These are phyloP conservation scores for Calonectris borealis DNA, from an alignment of 2,113 vertebrate genomes.

Conservation along the genomic window DNA sequence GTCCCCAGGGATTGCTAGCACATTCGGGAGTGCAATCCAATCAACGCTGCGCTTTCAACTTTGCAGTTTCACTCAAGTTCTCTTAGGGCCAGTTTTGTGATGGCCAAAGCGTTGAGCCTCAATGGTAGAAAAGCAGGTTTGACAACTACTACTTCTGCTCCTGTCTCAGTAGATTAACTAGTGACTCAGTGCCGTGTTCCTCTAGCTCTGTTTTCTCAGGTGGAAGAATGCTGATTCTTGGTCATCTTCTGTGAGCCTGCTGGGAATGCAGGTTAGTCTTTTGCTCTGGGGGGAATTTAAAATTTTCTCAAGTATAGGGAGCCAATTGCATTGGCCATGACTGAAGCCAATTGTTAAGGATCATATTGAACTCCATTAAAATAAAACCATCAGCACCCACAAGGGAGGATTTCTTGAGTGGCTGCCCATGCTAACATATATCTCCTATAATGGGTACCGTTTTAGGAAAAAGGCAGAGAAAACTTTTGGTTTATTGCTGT, in stretches of 20 bases:
- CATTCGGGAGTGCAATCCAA: background rate
- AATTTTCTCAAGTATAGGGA: background rate
- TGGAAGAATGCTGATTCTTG: background rate
- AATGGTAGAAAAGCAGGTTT: background rate
- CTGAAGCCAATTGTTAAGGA: background rate
- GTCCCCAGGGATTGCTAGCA: background rate
- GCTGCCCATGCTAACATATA: background rate
- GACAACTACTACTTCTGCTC: background rate
- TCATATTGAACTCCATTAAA: background rate
- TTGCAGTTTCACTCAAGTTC: background rate
- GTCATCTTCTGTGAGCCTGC: background rate
- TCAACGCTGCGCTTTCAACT: background rate
- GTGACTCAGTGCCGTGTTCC: background rate
- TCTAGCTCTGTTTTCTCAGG: background rate
- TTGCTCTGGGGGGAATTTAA: background rate
- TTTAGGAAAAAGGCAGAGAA: background rate
- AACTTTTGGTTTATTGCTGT: background rate
- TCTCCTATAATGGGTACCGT: accelerated
- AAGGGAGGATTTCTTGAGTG: background rate
- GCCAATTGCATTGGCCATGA: background rate
- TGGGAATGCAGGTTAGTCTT: background rate
- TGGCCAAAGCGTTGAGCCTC: background rate
- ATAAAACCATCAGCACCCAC: background rate
- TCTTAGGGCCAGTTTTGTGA: background rate
- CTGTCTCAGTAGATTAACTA: background rate